Evolutionary conservation across 2,888 invertebrate genomes (phyloP), one percentile per base, ranked within the genome.

Genomic region (Ernsta delagoae): DNA sequence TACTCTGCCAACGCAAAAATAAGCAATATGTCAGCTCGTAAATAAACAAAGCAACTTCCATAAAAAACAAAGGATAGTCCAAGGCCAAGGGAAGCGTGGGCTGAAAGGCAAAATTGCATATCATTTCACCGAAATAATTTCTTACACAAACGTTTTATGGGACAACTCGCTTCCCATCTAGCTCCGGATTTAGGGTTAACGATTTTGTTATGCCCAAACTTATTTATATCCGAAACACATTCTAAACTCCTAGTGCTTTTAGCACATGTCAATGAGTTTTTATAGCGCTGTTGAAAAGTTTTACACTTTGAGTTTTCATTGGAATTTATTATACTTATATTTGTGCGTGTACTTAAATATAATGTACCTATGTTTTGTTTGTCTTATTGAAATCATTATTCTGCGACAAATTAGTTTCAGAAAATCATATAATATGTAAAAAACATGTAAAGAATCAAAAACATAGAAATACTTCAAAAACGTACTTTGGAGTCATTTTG

Each of bases 71-170:
- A 16, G 7, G 8, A 50, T 16, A 50, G 16, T 50, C 50, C 7
- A 50, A 16, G 7, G 16, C 50, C 50, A 16, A 50, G 16, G 16
- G 16, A 16, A n/a, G 16, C 50, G 50, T 16, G 16, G 50, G 16
- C 16, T 48, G 12, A 48, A 65, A 63, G 70, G 64, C 66, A 61
- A 71, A 74, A 74, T 73, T 74, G 71, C 66, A 50, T 74, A 72
- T 74, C 74, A 74, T 75, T 74, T 72, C 70, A 66, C 31, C 56
- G 59, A 39, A 72, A 71, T 73, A 71, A 64, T 56, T 53, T 39
- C 56, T 31, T 31, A 56, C 56, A 16, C 43, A 54, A 64, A 64
- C 53, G 43, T 43, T 64, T 64, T 64, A 64, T 64, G 56, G 54
- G 64, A 45, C 56, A 43, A 54, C 43, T 64, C 56, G 54, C 54